Evolutionary conservation across 2,888 invertebrate species (phyloP).

Genomic region (Parthenolecanium corni): DNA sequence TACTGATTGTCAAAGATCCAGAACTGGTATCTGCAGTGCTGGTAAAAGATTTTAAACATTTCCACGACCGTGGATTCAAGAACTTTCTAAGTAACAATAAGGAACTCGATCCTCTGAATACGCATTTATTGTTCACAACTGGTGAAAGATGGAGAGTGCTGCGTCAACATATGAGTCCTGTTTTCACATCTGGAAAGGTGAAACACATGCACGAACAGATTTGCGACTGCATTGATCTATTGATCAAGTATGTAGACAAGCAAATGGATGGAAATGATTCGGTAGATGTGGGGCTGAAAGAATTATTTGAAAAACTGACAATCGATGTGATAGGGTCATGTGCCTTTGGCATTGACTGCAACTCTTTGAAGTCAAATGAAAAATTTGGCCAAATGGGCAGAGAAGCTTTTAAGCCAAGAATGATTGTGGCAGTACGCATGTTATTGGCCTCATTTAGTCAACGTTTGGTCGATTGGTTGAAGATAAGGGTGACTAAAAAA

Average conservation of each 20-base stretch:
- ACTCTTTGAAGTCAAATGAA: slow-evolving; percentile 2
- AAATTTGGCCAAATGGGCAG: slow-evolving; percentile 1
- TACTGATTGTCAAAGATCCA: slow-evolving; percentile 27
- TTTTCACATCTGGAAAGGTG: slow-evolving; percentile 40
- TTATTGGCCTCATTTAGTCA: slow-evolving; percentile 29
- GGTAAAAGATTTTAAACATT: slow-evolving; percentile 32
- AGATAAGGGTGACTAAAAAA: slow-evolving; percentile 30
- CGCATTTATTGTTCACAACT: slow-evolving; percentile 30
- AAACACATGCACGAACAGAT: slow-evolving; percentile 34
- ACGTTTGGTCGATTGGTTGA: slow-evolving; percentile 26
- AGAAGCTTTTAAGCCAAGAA: background rate
- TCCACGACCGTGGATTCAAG: slow-evolving; percentile 31
- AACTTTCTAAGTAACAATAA: slow-evolving; percentile 15
- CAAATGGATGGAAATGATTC: background rate
- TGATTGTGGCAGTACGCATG: slow-evolving; percentile 32
- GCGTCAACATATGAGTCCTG: slow-evolving; percentile 39
- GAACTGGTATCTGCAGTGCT: slow-evolving; percentile 29
- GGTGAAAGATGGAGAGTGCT: slow-evolving; percentile 38
- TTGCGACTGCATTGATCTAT: slow-evolving; percentile 16
- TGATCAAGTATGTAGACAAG: slow-evolving; percentile 16
- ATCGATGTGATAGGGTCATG: slow-evolving; percentile 16
- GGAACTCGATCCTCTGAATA: slow-evolving; percentile 31
- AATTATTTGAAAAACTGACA: slow-evolving; percentile 3
- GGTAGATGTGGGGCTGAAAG: too few species aligned
- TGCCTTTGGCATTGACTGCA: slow-evolving; percentile 18